Conservation (phyloP, 2,797 vertebrate genomes). For the Acipenser transmontanus region DNA sequence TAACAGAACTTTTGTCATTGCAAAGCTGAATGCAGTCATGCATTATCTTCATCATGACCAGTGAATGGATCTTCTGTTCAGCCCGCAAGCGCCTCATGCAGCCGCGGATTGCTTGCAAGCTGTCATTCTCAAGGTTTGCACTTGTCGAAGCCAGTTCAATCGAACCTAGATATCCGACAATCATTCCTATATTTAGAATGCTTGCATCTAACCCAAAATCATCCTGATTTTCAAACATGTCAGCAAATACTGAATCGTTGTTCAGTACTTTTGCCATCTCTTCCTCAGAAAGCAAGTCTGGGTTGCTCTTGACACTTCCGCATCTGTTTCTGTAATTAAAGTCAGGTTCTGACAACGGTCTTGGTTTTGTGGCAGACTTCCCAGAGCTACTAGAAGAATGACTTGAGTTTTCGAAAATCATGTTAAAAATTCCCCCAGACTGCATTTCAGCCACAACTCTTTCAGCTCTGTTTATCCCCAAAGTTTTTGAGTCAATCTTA, state of each 20-base stretch:
- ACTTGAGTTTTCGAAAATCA: slow-evolving; percentile 89
- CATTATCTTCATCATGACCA: slow-evolving; percentile 93
- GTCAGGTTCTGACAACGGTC: slow-evolving; percentile 68
- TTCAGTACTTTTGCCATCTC: slow-evolving; percentile 66
- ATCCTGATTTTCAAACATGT: slow-evolving; percentile 53
- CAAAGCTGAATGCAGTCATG: slow-evolving; percentile 88
- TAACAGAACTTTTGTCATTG: slow-evolving; percentile 69
- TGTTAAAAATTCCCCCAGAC: slow-evolving; percentile 90
- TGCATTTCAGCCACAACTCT: slow-evolving; percentile 92
- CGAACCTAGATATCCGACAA: slow-evolving; percentile 94
- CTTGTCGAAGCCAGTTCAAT: slow-evolving; percentile 88
- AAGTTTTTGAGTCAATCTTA: slow-evolving; percentile 78
- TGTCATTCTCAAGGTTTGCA: slow-evolving; percentile 82
- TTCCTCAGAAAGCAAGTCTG: slow-evolving; percentile 68
- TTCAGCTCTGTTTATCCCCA: slow-evolving; percentile 92
- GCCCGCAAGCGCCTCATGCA: slow-evolving; percentile 94
- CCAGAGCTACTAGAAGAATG: slow-evolving; percentile 68
- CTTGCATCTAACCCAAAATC: slow-evolving; percentile 72
- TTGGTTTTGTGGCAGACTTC: slow-evolving; percentile 59
- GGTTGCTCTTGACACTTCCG: slow-evolving; percentile 46
- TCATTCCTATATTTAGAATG: slow-evolving; percentile 93
- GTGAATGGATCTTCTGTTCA: slow-evolving; percentile 89
- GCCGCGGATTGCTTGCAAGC: slow-evolving; percentile 90
- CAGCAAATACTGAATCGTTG: slow-evolving; percentile 74
- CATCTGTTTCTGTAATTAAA: slow-evolving; percentile 57